Conservation (phyloP, 2,888 invertebrate species). For the Sarcophaga rosellei region DNA sequence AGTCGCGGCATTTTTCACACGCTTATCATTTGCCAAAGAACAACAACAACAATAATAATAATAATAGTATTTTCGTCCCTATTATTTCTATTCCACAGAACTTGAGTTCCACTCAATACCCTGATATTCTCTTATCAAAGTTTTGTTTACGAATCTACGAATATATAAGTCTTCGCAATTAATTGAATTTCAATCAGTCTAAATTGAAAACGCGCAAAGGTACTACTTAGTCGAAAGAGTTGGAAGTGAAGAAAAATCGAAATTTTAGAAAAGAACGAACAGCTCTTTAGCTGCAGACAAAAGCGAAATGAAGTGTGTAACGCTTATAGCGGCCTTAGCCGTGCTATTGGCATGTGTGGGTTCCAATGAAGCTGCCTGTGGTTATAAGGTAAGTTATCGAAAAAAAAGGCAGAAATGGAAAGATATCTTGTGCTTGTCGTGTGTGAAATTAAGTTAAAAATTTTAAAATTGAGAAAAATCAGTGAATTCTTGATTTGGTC, state of each 20-base stretch:
- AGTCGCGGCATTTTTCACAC: conserved; percentile 18
- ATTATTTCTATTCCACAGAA: neutral
- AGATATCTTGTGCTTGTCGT: too few species aligned
- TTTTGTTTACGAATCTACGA: neutral
- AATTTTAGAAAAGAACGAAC: neutral
- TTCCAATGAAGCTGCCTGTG: conserved; percentile 64
- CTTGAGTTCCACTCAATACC: conserved; percentile 19
- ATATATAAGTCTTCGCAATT: neutral
- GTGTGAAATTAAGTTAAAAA: too few species aligned
- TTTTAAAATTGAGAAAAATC: too few species aligned
- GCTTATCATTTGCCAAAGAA: neutral
- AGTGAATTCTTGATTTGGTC: too few species aligned
- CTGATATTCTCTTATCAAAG: conserved; percentile 42
- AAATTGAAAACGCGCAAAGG: neutral
- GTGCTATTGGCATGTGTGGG: conserved; percentile 30
- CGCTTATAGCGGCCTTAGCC: conserved; percentile 41
- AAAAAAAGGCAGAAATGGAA: too few species aligned
- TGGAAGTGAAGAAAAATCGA: conserved; percentile 5
- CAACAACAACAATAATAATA: neutral
- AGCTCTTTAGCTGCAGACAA: conserved; percentile 10
- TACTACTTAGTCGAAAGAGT: too few species aligned
- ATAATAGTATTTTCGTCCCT: neutral
- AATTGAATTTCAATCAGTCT: conserved; percentile 26
- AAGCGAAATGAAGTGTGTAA: conserved; percentile 55
- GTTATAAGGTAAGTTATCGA: conserved; percentile 68